Percentiles rank a stretch among this genome's conserved stretches.
phyloP scores from a whole-genome alignment of 2,113 vertebrate genomes.

The Triplophysa siluroides region DNA sequence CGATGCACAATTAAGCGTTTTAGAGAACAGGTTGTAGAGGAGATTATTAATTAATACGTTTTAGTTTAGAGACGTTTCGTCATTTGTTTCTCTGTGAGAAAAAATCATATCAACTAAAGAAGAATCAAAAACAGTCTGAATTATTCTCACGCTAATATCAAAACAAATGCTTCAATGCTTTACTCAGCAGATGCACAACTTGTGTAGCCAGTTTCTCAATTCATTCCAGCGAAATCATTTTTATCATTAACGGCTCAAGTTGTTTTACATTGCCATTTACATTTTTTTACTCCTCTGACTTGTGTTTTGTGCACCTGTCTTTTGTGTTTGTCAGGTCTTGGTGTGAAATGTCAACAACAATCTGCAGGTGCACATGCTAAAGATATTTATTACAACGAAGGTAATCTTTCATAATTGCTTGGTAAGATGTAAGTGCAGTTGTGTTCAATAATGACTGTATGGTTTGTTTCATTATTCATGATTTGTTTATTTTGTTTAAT shows the following conservation, averaged over 20 bases:
- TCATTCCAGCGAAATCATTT: not conserved
- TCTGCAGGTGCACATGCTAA: not conserved
- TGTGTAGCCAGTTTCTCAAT: not conserved
- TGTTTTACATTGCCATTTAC: not conserved
- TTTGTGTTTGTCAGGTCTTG: not conserved
- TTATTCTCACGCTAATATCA: conserved; percentile 1
- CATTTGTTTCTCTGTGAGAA: conserved; percentile 41
- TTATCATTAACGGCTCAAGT: not conserved
- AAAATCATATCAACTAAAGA: conserved; percentile 26
- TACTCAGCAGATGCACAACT: not conserved
- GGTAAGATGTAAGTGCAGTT: not conserved
- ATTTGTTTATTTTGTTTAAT: too few species aligned
- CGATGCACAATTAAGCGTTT: conserved; percentile 47
- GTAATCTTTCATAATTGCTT: not conserved
- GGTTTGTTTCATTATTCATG: too few species aligned
- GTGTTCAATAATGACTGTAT: too few species aligned
- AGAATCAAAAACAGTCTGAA: conserved; percentile 15
- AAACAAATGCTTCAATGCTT: not conserved
- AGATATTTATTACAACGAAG: not conserved
- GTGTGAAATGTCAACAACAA: not conserved
- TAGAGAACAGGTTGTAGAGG: conserved; percentile 39
- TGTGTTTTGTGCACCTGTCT: too few species aligned
- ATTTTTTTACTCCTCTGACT: not conserved
- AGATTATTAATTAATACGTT: conserved; percentile 57
- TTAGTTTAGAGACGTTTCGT: conserved; percentile 37